Base-by-base conservation (phyloP, 2,797 vertebrate species). In the Trichosurus vulpecula region DNA sequence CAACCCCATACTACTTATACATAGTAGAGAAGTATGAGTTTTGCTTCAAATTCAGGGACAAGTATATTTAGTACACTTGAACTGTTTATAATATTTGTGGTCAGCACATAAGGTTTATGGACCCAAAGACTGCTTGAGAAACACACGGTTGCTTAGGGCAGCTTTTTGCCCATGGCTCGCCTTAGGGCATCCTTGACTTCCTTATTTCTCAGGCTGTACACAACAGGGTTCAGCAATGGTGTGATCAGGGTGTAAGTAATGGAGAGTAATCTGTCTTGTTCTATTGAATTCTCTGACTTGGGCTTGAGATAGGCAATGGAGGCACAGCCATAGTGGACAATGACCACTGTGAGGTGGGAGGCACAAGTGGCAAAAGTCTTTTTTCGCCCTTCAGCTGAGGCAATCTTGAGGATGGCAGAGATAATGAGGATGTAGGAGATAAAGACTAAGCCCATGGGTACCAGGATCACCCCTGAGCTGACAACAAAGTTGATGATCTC, bases 171-270 rank as follows among this genome's bases (percentile, higher is more conserved):
- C 1, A 93, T 29, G 55, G 30, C 89, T 92, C 61, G 31, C 27
- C 51, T 89, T 91, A 97, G 56, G 87, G 94, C 92, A 0, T 95
- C 90, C 22, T 91, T 95, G 35, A 96, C 95, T 41, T 97, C 95
- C 74, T 95, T 98, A 54, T 96, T 97, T 81, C 94, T 97, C 81
- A 97, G 91, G 4, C 91, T 90, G 8, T 97, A 97, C 0, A 97
- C 94, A 56, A 95, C 91, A 2, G 96, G 94, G 54, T 95, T 96
- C 55, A 97, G 25, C 2, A 97, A 35, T 0, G 94, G 96, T 0
- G 95, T 97, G n/a, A 97, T 94, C 74, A 97, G 35, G 0, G 96
- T 97, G 16, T 97, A 97, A 52, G 94, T 95, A 47, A 97, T 96
- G 0, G 95, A 96, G 12, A 97, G 95, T 29, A 97, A 57, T 87